Evolutionary conservation across 2,113 vertebrate genomes (phyloP).

Genomic region (Callopanchax toddi): DNA sequence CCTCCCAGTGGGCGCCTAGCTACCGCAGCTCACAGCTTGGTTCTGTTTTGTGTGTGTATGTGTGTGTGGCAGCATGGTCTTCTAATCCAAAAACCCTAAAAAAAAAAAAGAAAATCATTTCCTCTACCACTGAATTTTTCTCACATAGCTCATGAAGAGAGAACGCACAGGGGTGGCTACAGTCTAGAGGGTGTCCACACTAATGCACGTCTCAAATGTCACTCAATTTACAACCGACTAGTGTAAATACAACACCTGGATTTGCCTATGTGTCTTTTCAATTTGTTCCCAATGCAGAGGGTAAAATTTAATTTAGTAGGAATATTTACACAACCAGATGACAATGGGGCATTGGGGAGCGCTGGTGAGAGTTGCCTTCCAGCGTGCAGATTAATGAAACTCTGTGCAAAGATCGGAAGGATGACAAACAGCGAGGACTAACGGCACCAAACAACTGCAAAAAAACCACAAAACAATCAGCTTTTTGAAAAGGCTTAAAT

Average conservation of each 20-base stretch:
- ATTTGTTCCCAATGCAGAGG: slow-evolving; percentile 58
- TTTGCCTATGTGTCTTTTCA: slow-evolving; percentile 60
- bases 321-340: slow-evolving; percentile 70
- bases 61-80: slow-evolving; percentile 26
- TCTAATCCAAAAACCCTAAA: too few species aligned
- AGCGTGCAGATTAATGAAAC: slow-evolving; percentile 71
- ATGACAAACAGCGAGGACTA: slow-evolving; percentile 69
- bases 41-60: slow-evolving; percentile 47
- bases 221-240: slow-evolving; percentile 55
- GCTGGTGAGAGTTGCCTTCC: slow-evolving; percentile 50
- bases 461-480: slow-evolving; percentile 67
- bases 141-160: slow-evolving; percentile 37
- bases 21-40: slow-evolving; percentile 49
- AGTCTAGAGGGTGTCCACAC: slow-evolving; percentile 52
- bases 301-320: slow-evolving; percentile 73
- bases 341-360: slow-evolving; percentile 61
- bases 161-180: slow-evolving; percentile 28
- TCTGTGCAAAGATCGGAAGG: slow-evolving; percentile 58
- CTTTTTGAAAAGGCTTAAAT: slow-evolving; percentile 76
- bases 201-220: slow-evolving; percentile 71
- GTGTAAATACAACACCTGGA: slow-evolving; percentile 51
- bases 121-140: slow-evolving; percentile 44
- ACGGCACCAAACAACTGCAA: slow-evolving; percentile 51
- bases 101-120: slow-evolving; percentile 23
- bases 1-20: slow-evolving; percentile 62